Evolutionary conservation across 23 tunicate genomes (phyloP).

Genomic region (Aplidium turbinatum): DNA sequence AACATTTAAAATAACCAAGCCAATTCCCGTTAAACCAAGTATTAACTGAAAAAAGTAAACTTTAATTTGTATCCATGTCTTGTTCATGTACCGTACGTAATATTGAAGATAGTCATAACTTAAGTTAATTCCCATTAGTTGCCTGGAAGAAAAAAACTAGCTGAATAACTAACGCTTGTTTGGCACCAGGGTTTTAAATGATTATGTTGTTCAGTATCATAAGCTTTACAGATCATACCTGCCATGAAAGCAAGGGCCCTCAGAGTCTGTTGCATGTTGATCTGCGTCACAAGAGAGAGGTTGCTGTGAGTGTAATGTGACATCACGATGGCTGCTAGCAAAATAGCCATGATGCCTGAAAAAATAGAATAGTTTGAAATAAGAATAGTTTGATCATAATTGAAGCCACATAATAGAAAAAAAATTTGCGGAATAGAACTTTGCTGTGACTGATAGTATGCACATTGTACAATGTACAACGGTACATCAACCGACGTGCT

Average conservation of each 20-base stretch:
- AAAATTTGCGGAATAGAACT: no score
- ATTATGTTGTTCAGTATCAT: neutral
- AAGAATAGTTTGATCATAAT: neutral
- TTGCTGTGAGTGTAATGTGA: constrained; percentile 99
- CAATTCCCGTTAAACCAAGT: neutral
- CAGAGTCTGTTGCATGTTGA: constrained; percentile 95
- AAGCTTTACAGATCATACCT: no score
- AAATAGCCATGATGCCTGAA: constrained; percentile 94
- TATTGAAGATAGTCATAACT: no score
- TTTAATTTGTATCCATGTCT: neutral
- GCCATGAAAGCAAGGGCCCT: constrained; percentile 90
- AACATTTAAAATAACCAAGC: neutral
- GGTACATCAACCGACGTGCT: no score
- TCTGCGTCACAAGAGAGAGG: constrained; percentile 94
- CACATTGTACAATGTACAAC: no score
- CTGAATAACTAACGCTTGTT: no score
- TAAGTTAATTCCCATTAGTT: no score
- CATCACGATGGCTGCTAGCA: constrained; percentile 98
- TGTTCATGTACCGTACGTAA: no score
- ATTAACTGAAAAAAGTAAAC: neutral
- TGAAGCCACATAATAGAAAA: no score
- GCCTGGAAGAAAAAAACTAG: no score
- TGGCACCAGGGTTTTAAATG: no score
- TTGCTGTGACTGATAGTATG: no score
- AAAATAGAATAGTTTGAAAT: neutral